phyloP scores from a whole-genome alignment of 2,797 vertebrate genomes.

The Sebastes minor region DNA sequence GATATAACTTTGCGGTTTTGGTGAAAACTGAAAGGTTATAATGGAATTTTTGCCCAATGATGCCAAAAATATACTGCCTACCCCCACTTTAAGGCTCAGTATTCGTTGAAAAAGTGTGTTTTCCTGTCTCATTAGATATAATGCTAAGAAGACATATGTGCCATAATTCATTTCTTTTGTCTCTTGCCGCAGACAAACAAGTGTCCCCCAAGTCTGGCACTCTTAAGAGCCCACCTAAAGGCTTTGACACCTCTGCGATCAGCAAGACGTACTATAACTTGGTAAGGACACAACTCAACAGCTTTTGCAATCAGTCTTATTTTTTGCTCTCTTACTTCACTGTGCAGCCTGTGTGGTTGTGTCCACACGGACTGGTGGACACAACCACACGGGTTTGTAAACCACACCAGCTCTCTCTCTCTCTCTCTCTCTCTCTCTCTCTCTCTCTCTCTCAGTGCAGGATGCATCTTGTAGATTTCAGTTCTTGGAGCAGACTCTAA shows the following conservation, averaged over 20 bases:
- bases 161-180: not conserved
- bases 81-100: not conserved
- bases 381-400: too few relatives aligned
- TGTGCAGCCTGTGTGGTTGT: too few relatives aligned
- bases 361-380: too few relatives aligned
- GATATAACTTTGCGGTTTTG: too few relatives aligned
- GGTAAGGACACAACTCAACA: slow-evolving; percentile 80
- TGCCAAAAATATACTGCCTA: too few relatives aligned
- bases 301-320: not conserved
- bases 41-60: too few relatives aligned
- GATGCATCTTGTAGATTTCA: too few relatives aligned
- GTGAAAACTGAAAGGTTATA: too few relatives aligned
- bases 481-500: too few relatives aligned
- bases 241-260: slow-evolving; percentile 91
- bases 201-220: slow-evolving; percentile 96
- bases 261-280: slow-evolving; percentile 99
- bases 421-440: too few relatives aligned
- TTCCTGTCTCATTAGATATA: not conserved
- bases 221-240: slow-evolving; percentile 95
- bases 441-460: not conserved
- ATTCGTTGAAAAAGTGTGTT: not conserved
- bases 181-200: slow-evolving; percentile 87
- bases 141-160: not conserved
- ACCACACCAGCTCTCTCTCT: not conserved
- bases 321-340: not conserved